These are phyloP conservation scores for Leptatherina wallacei DNA, from an alignment of 2,797 vertebrate genomes.

Conservation along the genomic window DNA sequence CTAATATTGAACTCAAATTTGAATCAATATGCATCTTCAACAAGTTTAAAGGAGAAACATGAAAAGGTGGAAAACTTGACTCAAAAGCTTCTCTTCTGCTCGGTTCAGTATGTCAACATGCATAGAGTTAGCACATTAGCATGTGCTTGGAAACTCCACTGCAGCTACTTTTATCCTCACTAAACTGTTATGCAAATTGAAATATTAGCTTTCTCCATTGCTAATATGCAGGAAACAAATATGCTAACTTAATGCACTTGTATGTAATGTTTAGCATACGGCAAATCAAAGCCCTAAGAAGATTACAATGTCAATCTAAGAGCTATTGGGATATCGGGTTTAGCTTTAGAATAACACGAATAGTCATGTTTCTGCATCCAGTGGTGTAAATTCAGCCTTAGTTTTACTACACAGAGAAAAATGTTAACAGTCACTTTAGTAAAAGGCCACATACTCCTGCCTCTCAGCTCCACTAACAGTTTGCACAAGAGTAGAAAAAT, in stretches of 20 bases:
- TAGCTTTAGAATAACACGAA: neutral
- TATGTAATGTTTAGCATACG: neutral
- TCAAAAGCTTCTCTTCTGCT: too few species aligned
- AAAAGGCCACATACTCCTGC: conserved; percentile 64
- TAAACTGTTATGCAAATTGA: neutral
- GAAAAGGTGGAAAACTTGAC: too few species aligned
- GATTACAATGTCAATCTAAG: neutral
- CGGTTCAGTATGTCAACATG: too few species aligned
- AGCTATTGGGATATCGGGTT: neutral
- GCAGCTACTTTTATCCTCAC: neutral
- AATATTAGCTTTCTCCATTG: neutral
- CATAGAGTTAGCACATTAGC: too few species aligned
- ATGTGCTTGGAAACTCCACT: too few species aligned
- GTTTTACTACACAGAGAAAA: conserved; percentile 23
- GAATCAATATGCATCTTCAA: neutral
- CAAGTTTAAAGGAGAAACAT: too few species aligned
- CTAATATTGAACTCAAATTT: neutral
- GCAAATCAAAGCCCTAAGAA: too few species aligned
- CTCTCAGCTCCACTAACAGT: conserved; percentile 32
- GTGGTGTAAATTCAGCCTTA: conserved; percentile 50
- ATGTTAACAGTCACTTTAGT: conserved; percentile 66
- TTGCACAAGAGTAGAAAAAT: conserved; percentile 54
- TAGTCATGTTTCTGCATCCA: neutral
- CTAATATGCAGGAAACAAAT: neutral
- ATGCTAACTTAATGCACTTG: neutral